Base-by-base conservation (phyloP, 1,140 invertebrate genomes). In the Schlechtendalia chinensis region DNA sequence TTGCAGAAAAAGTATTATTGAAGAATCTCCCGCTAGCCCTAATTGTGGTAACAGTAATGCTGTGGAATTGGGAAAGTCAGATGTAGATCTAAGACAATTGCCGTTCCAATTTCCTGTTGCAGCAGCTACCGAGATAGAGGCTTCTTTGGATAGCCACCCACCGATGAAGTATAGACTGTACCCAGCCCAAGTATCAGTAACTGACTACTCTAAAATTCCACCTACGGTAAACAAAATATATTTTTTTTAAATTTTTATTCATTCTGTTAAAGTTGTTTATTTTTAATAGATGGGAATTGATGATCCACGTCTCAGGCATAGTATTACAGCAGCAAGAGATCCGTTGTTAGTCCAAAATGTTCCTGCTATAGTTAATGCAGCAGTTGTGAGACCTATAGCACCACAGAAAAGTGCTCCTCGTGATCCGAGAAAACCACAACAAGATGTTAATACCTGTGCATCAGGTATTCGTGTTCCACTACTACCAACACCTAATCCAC, bases 71-170 rank as follows among this genome's bases (percentile, higher is more conserved):
- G 75, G 75, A 50, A 79, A 63, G 61, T 63, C 75, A 19, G 88
- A 91, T 83, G 88, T 91, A 81, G 90, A 91, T 84, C 85, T 91
- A 65, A 87, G 93, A n/a, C 87, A 88, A 47, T 84, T 93, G 75
- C 92, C 92, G 1, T 93, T 94, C 82, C 92, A 94, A 85, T 79
- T 79, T 50, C 90, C 92, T 1, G 89, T 90, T 58, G 91, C 91
- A 19, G 92, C 93, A 3, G 93, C 93, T 47, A 93, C 90, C 1
- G 93, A 95, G 87, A 94, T 96, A 79, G 91, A 94, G 84, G 93
- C 92, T 10, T 93, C 92, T 16, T 88, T 93, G 47, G 90, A 89
- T 45, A 91, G 91, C 69, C 93, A 95, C 86, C 89, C 90, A 0
- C 91, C 91, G 16, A 82, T 84, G n/a, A 56, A 74, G 24, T 84